Percentiles rank a stretch among this genome's conserved stretches.
Evolutionary conservation across 2,888 invertebrate genomes (phyloP).

Genomic region (Exocentrus adspersus): DNA sequence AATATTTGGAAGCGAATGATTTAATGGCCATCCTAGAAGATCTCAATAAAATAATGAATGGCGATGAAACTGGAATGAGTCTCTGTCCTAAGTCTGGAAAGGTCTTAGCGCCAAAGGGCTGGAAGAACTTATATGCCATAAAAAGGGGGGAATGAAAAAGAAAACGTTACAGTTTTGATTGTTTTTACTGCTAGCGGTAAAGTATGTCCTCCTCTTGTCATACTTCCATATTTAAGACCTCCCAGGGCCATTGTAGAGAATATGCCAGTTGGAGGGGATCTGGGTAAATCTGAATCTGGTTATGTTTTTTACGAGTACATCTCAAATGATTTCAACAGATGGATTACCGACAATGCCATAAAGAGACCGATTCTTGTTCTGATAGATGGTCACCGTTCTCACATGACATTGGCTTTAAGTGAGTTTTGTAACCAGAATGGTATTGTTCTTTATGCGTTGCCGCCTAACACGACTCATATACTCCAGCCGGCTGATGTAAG

Average conservation of each 20-base stretch:
- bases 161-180: not conserved
- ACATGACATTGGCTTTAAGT: too few species aligned
- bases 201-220: not conserved
- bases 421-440: too few species aligned
- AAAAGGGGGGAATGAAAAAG: not conserved
- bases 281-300: too few species aligned
- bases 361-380: too few species aligned
- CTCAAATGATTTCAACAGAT: too few species aligned
- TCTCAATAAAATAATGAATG: slow-evolving; percentile 32
- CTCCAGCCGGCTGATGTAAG: too few species aligned
- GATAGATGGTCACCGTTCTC: too few species aligned
- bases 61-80: slow-evolving; percentile 15
- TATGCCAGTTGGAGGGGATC: too few species aligned
- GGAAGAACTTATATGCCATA: not conserved
- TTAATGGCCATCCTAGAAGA: slow-evolving; percentile 21
- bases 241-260: not conserved
- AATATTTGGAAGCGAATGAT: slow-evolving; percentile 38
- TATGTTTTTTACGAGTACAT: too few species aligned
- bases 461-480: too few species aligned
- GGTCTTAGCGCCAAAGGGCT: not conserved
- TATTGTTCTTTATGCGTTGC: too few species aligned
- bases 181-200: not conserved
- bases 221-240: not conserved
- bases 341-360: too few species aligned
- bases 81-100: not conserved